Evolutionary conservation across 2,797 vertebrate species (phyloP).

Genomic region (Micropoecilia bifurca): DNA sequence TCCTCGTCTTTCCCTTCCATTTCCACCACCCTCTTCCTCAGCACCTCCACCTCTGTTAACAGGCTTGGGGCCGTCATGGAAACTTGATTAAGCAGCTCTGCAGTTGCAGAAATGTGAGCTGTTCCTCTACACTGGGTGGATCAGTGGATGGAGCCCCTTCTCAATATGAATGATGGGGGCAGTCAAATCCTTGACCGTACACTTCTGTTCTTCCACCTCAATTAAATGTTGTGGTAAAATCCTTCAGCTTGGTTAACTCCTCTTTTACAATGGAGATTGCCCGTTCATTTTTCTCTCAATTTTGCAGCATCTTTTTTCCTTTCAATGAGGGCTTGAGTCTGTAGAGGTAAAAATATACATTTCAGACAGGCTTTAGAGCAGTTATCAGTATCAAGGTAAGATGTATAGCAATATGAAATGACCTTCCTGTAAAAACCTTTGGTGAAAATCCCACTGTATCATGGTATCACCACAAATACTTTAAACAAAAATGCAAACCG

Average conservation of each 20-base stretch:
- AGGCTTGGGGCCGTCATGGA: conserved; percentile 85
- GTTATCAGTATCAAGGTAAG: background rate
- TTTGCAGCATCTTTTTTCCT: conserved; percentile 85
- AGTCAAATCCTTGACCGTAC: conserved; percentile 83
- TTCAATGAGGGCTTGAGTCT: conserved; percentile 90
- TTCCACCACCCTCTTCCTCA: conserved; percentile 90
- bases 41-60: conserved; percentile 90
- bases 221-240: conserved; percentile 87
- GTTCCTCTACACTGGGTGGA: conserved; percentile 76
- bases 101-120: conserved; percentile 79
- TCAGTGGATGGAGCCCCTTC: conserved; percentile 69
- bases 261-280: conserved; percentile 84
- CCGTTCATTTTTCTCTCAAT: conserved; percentile 83
- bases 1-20: conserved; percentile 98
- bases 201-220: conserved; percentile 81
- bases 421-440: background rate
- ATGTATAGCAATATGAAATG: background rate
- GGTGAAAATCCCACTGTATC: background rate
- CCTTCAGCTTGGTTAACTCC: conserved; percentile 89
- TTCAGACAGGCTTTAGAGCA: background rate
- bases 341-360: conserved; percentile 47
- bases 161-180: conserved; percentile 78
- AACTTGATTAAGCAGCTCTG: conserved; percentile 77
- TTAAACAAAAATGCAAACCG: background rate
- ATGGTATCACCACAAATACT: background rate